Evolutionary conservation across 2,797 vertebrate genomes (phyloP).

Genomic region (Agapornis canus): DNA sequence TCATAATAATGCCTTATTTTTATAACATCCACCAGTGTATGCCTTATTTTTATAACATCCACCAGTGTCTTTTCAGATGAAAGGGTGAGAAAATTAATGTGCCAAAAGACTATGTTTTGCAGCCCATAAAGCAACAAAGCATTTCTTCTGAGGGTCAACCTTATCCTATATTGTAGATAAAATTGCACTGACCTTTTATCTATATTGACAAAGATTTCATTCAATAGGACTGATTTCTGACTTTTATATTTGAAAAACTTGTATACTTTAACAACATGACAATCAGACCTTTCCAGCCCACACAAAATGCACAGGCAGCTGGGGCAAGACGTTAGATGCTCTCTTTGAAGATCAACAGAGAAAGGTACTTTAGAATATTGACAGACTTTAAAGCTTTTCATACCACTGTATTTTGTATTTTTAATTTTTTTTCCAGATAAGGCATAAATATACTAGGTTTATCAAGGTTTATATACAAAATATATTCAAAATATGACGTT

Average conservation of each 20-base stretch:
- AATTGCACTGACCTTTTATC: conserved; percentile 49
- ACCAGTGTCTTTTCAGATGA: neutral
- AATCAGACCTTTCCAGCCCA: conserved; percentile 42
- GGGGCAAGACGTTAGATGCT: neutral
- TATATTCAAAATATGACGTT: neutral
- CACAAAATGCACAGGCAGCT: neutral
- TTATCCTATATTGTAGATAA: neutral
- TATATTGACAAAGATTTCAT: conserved; percentile 39
- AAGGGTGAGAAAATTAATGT: conserved; percentile 21
- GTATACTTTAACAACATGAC: neutral
- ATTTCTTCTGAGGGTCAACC: neutral
- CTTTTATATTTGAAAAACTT: conserved; percentile 31
- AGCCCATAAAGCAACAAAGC: conserved; percentile 12
- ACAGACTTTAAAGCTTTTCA: neutral
- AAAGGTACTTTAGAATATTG: neutral
- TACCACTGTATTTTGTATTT: neutral
- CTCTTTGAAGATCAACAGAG: neutral
- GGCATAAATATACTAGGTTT: neutral
- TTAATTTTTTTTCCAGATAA: neutral
- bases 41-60: neutral
- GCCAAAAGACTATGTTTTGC: conserved; percentile 23
- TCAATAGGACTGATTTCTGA: conserved; percentile 24
- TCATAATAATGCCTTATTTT: neutral
- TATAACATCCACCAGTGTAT: neutral
- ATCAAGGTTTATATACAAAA: neutral